These are phyloP conservation scores for Lasioglossum leucozonium DNA, from an alignment of 2,888 invertebrate species.

Conservation along the genomic window DNA sequence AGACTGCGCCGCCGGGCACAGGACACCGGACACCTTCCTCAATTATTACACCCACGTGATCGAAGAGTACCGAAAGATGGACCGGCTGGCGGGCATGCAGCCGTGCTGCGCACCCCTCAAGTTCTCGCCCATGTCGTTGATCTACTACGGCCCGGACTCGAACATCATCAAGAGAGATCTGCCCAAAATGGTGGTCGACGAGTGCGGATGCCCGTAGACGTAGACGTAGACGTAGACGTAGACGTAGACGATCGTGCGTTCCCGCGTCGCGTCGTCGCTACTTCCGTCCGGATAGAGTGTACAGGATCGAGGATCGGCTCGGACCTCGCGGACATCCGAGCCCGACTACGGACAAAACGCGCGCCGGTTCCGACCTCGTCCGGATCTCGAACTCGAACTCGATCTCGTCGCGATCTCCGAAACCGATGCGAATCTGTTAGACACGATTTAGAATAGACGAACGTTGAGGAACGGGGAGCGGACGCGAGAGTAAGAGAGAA, in stretches of 20 bases:
- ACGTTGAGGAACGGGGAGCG: not conserved
- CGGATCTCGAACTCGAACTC: too few species aligned
- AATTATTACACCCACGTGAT: constrained; percentile 96
- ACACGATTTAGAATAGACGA: not conserved
- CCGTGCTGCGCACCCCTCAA: constrained; percentile 97
- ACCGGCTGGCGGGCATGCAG: constrained; percentile 91
- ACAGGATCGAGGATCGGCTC: not conserved
- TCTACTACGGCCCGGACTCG: constrained; percentile 95
- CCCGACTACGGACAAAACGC: not conserved
- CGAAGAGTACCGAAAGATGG: constrained; percentile 93
- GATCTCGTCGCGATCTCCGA: not conserved
- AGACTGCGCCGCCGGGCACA: constrained; percentile 91
- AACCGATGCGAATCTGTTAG: not conserved
- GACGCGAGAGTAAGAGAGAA: not conserved
- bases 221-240: constrained; percentile 90
- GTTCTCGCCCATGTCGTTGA: constrained; percentile 96
- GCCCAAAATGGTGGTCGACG: constrained; percentile 98
- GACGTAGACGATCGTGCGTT: constrained; percentile 84
- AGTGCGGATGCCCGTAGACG: constrained; percentile 96
- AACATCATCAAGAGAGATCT: constrained; percentile 97
- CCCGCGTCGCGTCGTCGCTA: not conserved
- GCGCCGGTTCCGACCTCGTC: not conserved
- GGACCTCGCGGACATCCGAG: not conserved
- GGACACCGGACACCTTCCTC: constrained; percentile 93
- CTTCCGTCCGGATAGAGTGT: not conserved